Conservation (phyloP, 1,140 invertebrate species). For the Nixonia krombeini region DNA sequence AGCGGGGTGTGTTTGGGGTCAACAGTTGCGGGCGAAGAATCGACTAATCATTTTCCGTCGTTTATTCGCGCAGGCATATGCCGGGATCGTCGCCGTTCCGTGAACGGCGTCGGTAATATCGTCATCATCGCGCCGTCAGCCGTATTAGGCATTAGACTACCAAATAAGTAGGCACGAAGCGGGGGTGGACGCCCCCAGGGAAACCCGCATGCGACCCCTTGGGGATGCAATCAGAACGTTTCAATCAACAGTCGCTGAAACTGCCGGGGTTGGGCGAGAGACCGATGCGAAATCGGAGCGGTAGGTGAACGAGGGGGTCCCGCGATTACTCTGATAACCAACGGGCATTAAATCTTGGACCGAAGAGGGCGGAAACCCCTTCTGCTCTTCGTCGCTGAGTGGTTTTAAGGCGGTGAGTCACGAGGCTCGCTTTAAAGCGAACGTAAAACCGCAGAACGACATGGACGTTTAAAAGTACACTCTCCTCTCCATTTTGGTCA, state of each 20-base stretch:
- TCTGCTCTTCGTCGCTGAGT: slow-evolving; percentile 58
- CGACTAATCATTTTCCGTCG: not conserved
- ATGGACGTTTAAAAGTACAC: not conserved
- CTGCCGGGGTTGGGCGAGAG: slow-evolving; percentile 36
- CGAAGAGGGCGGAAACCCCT: slow-evolving; percentile 62
- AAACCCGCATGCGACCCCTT: slow-evolving; percentile 67
- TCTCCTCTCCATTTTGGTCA: too few relatives aligned
- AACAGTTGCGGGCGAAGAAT: too few relatives aligned
- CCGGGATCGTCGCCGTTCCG: too few relatives aligned
- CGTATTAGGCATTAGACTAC: slow-evolving; percentile 70
- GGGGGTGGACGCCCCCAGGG: slow-evolving; percentile 45
- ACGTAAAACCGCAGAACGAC: slow-evolving; percentile 25
- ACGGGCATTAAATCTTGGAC: slow-evolving; percentile 68
- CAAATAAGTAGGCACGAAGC: slow-evolving; percentile 69
- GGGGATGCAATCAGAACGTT: slow-evolving; percentile 72
- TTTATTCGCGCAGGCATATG: too few relatives aligned
- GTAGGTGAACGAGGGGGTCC: slow-evolving; percentile 34
- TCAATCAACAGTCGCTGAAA: slow-evolving; percentile 70
- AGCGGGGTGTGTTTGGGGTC: too few relatives aligned
- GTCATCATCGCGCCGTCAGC: slow-evolving; percentile 46
- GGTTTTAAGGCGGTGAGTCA: slow-evolving; percentile 67
- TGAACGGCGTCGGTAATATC: slow-evolving; percentile 31
- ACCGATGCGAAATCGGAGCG: slow-evolving; percentile 28
- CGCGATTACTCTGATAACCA: slow-evolving; percentile 70
- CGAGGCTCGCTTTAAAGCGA: slow-evolving; percentile 54